Base-by-base conservation (phyloP, 2,113 vertebrate species). In the Chitala chitala region DNA sequence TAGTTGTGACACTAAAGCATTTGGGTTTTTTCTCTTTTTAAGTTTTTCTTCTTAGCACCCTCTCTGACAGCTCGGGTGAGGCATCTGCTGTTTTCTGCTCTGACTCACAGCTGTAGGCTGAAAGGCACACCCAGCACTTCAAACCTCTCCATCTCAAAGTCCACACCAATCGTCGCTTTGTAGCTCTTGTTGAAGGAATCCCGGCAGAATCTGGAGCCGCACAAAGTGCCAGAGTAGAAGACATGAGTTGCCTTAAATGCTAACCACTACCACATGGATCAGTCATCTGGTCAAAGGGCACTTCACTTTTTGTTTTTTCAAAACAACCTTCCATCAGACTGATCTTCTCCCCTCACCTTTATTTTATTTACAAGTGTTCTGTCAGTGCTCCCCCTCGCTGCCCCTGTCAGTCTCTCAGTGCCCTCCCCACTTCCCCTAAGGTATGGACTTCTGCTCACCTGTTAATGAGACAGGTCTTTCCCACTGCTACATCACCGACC, bases 71-170 rank as follows among this genome's bases (percentile, higher is more conserved):
- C n/a, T n/a, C n/a, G n/a, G n/a, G n/a, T n/a, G n/a, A n/a, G n/a
- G n/a, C n/a, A n/a, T n/a, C n/a, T n/a, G n/a, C n/a, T n/a, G n/a
- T n/a, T n/a, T n/a, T n/a, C n/a, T n/a, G n/a, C n/a, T n/a, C 22
- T 44, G 71, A 95, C 96, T 92, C 83, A 98, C 96, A 99, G 90
- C 87, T 99, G 96, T 4, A 99, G 86, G 80, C 94, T 99, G 87
- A 98, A 99, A 38, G 96, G 96, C 69, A 98, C 86, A 0, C 96
- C 96, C 72, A 98, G 80, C 82, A 99, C 93, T 86, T 99, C 96
- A 22, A 99, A 99, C 7, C 96, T 89, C 84, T 99, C 96, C 95
- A 99, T 98, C 89, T 98, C 96, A 68, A 99, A 99, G 87, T 99
- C 96, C 58, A 98, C 96, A 4, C 96, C 96, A 0, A 99, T 99